phyloP scores from a whole-genome alignment of 2,797 vertebrate species.

The Macroramphosus scolopax region DNA sequence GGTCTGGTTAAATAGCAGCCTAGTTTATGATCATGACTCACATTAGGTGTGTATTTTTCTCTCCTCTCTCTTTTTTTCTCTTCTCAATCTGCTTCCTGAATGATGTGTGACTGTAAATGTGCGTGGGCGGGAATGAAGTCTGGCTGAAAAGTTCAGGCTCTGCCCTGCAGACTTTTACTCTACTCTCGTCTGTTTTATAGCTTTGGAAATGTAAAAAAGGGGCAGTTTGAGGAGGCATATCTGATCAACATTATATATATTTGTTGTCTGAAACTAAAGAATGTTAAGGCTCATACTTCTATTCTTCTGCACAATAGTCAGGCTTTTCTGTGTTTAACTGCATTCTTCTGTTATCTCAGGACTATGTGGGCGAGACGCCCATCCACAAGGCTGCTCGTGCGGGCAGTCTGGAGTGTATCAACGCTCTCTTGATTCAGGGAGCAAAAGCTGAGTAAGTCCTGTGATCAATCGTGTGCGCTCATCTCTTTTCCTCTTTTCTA shows the following conservation, averaged over 20 bases:
- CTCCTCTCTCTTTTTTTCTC: neutral
- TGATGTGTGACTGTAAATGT: constrained; percentile 44
- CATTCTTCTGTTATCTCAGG: constrained; percentile 76
- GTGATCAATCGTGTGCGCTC: constrained; percentile 55
- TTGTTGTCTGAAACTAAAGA: neutral
- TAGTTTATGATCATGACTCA: neutral
- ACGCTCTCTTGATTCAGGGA: constrained; percentile 94
- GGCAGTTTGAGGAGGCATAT: neutral
- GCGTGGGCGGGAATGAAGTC: constrained; percentile 41
- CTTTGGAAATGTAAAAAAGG: constrained; percentile 1
- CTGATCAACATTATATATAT: neutral
- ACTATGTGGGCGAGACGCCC: constrained; percentile 99
- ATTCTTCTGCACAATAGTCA: constrained; percentile 4
- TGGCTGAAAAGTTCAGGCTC: constrained; percentile 56
- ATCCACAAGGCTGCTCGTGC: constrained; percentile 99
- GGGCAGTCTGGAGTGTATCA: constrained; percentile 96
- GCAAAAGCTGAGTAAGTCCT: constrained; percentile 96
- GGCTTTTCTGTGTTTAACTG: constrained; percentile 33
- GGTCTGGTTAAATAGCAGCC: constrained; percentile 10
- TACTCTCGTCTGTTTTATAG: constrained; percentile 10
- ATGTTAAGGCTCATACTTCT: constrained; percentile 1
- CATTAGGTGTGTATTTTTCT: neutral
- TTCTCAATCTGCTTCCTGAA: constrained; percentile 14
- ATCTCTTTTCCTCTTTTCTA: constrained; percentile 63
- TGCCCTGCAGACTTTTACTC: constrained; percentile 14